phyloP scores from a whole-genome alignment of 2,797 vertebrate genomes.

The Enteromius argenteus region DNA sequence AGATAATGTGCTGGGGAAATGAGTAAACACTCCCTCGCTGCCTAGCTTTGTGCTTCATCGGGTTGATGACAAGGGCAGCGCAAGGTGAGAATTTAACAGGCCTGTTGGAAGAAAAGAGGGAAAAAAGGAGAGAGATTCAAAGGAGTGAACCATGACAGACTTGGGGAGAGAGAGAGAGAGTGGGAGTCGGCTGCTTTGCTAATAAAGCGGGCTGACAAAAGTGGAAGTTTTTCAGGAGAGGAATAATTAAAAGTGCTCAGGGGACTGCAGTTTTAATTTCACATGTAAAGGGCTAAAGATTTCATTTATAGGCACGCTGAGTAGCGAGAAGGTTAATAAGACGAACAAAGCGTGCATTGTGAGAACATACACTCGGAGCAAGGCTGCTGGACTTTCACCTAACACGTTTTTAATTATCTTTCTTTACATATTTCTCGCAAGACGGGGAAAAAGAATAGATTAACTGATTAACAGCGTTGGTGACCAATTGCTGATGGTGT shows the following conservation, averaged over 20 bases:
- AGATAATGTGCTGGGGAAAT: constrained; percentile 99
- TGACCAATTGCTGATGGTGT: constrained; percentile 77
- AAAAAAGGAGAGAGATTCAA: constrained; percentile 70
- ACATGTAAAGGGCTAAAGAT: constrained; percentile 89
- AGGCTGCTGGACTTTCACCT: constrained; percentile 85
- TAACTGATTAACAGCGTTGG: constrained; percentile 81
- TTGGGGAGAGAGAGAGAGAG: constrained; percentile 72
- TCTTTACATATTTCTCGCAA: constrained; percentile 80
- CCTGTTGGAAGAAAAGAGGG: constrained; percentile 72
- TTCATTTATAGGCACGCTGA: constrained; percentile 85
- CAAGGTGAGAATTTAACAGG: constrained; percentile 99
- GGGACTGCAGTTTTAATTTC: constrained; percentile 90
- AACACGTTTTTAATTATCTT: constrained; percentile 88
- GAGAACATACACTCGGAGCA: constrained; percentile 83
- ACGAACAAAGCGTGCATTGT: constrained; percentile 85
- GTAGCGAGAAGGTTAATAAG: constrained; percentile 87
- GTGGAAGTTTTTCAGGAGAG: constrained; percentile 86
- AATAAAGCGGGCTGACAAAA: constrained; percentile 74
- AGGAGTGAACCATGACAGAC: constrained; percentile 84
- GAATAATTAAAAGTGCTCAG: constrained; percentile 89
- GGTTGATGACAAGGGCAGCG: constrained; percentile 99
- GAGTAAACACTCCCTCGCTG: constrained; percentile 99
- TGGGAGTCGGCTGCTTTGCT: constrained; percentile 67
- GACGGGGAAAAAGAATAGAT: constrained; percentile 75
- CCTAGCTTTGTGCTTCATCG: constrained; percentile 99